phyloP scores from a whole-genome alignment of 2,797 vertebrate genomes.

The Rhabdophis nuchalis region DNA sequence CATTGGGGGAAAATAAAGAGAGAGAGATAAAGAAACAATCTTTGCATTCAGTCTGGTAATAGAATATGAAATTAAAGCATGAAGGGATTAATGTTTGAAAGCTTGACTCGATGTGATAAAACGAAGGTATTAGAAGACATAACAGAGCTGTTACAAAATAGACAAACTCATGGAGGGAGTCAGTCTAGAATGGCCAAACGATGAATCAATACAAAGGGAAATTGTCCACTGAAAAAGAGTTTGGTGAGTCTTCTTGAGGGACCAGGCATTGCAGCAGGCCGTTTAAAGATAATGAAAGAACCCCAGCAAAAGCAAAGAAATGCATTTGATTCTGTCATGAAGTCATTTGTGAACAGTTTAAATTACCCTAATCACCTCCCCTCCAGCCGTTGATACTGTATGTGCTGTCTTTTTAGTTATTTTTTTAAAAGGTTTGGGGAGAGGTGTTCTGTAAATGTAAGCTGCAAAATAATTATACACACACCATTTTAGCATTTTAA shows the following conservation, averaged over 20 bases:
- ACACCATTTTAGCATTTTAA: slow-evolving; percentile 82
- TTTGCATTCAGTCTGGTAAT: slow-evolving; percentile 77
- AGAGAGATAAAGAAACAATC: slow-evolving; percentile 60
- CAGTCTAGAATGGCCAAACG: slow-evolving; percentile 82
- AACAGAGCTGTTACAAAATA: slow-evolving; percentile 72
- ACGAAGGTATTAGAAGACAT: slow-evolving; percentile 75
- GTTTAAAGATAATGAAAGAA: slow-evolving; percentile 77
- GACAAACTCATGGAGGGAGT: slow-evolving; percentile 77
- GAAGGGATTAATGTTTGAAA: slow-evolving; percentile 79
- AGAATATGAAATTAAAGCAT: slow-evolving; percentile 81
- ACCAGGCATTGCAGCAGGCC: slow-evolving; percentile 61
- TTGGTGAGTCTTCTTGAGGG: slow-evolving; percentile 73
- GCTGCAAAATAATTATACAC: slow-evolving; percentile 84
- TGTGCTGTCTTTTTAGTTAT: slow-evolving; percentile 76
- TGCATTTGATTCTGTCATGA: slow-evolving; percentile 72
- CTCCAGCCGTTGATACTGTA: slow-evolving; percentile 70
- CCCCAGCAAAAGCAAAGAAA: slow-evolving; percentile 72
- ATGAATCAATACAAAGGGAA: slow-evolving; percentile 91
- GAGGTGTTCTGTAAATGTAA: slow-evolving; percentile 80
- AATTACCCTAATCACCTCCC: slow-evolving; percentile 81
- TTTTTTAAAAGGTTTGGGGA: slow-evolving; percentile 78
- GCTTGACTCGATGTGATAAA: slow-evolving; percentile 78
- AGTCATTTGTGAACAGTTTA: slow-evolving; percentile 79
- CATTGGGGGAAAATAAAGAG: slow-evolving; percentile 42
- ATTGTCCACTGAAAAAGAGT: slow-evolving; percentile 74